Base-by-base conservation (phyloP, 2,797 vertebrate genomes). In the Halcyon smyrnensis region DNA sequence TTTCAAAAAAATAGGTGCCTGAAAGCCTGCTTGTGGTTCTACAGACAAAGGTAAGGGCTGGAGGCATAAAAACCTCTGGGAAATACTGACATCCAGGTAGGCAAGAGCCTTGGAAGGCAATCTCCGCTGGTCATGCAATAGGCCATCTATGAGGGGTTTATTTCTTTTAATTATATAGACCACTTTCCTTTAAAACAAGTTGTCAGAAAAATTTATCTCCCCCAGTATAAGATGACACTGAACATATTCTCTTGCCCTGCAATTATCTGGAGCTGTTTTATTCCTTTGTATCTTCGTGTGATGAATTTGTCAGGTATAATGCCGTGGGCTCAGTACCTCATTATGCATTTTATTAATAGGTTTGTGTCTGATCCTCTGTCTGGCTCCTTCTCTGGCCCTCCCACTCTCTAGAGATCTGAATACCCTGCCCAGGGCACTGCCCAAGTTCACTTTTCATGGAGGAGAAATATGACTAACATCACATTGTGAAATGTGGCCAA, bases 101-200 rank as follows among this genome's bases (percentile, higher is more conserved):
- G 45, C 9, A 8, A 82, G 78, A 65, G 30, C 56, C 34, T 37
- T 7, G 1, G 25, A 46, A 64, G 4, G 56, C 11, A 16, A 2
- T 20, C 32, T 51, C 28, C 1, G 3, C 78, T 36, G 56, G 74
- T 69, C 81, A 68, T 0, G 0, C 43, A 46, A 32, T 2, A 15
- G 51, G 9, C 65, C 56, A 45, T 15, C 43, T 43, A n/a, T 57
- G 60, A 77, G 65, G 71, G 19, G 4, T 91, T 84, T 57, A 48
- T 84, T 87, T 81, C 53, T 84, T 87, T 90, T 84, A 75, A 95
- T 65, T 89, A 59, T 13, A 25, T 41, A 41, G 25, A 17, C 53
- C n/a, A 39, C 60, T 92, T 94, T 46, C 62, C 59, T 84, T 78
- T 91, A 50, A 95, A 91, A 91, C 62, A 85, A 65, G 59, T 57